A percentile compares a stretch with the other conserved stretches of the same genome.
phyloP scores from a whole-genome alignment of 2,888 invertebrate genomes.

The Microctonus hyperodae region DNA sequence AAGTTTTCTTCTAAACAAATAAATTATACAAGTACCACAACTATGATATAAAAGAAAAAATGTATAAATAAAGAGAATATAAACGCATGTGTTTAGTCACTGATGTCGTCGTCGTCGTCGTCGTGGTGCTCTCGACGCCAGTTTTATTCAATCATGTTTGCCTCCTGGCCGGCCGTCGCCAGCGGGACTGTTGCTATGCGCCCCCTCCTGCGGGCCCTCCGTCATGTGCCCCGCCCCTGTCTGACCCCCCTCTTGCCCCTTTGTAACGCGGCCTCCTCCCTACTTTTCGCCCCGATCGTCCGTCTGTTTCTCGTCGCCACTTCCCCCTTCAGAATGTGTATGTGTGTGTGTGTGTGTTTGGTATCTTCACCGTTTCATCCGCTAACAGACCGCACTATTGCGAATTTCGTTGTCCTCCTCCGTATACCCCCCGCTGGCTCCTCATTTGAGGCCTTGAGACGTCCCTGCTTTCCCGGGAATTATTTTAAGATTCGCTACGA shows the following conservation, averaged over 20 bases:
- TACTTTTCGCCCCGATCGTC: constrained; percentile 36
- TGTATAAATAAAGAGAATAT: not conserved
- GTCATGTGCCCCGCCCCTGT: constrained; percentile 53
- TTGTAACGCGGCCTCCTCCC: constrained; percentile 32
- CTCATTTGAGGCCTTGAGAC: constrained; percentile 32
- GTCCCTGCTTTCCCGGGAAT: constrained; percentile 28
- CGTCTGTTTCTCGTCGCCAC: constrained; percentile 25
- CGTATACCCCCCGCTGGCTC: constrained; percentile 5
- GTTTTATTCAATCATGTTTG: constrained; percentile 61
- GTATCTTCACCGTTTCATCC: constrained; percentile 28
- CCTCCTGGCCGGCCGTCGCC: constrained; percentile 39
- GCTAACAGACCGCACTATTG: constrained; percentile 29
- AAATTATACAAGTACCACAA: too few relatives aligned
- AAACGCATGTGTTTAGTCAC: constrained; percentile 13
- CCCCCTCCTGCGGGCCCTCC: constrained; percentile 53
- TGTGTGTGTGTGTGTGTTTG: not conserved
- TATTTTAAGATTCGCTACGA: constrained; percentile 28
- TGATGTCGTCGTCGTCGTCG: constrained; percentile 45
- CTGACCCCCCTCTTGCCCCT: constrained; percentile 45
- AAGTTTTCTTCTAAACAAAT: too few relatives aligned
- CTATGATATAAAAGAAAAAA: too few relatives aligned
- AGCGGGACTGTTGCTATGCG: constrained; percentile 60
- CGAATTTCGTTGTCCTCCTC: constrained; percentile 27
- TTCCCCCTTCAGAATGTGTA: not conserved
- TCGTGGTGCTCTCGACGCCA: constrained; percentile 33